phyloP scores from a whole-genome alignment of 35 echinoderm and acorn worm genomes.

The Strongylocentrotus purpuratus region DNA sequence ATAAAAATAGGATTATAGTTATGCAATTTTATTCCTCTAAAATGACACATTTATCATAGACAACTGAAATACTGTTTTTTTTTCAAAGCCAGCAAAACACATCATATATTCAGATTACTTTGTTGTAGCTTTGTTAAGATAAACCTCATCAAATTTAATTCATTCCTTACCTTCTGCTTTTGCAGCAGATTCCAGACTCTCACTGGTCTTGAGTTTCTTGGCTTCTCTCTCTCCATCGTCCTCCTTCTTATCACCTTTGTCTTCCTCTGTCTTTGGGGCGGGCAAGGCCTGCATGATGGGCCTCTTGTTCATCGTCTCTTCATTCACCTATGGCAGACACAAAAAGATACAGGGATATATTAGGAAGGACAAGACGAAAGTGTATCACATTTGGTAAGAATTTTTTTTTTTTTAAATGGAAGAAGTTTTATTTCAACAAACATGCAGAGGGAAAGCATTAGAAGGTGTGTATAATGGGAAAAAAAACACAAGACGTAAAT shows the following conservation, averaged over 20 bases:
- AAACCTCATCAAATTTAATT: background rate
- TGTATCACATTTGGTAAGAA: background rate
- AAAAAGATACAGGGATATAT: background rate
- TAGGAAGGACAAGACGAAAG: background rate
- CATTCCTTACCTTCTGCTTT: constrained; percentile 21
- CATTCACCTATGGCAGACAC: constrained; percentile 64
- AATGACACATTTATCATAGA: background rate
- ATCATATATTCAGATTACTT: too few relatives aligned
- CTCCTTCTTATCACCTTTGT: constrained; percentile 59
- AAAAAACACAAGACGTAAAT: background rate
- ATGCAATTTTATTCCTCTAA: background rate
- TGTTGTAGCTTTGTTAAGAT: too few relatives aligned
- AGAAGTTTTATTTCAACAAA: too few relatives aligned
- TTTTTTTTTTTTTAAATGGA: too few relatives aligned
- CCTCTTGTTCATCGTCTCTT: constrained; percentile 94
- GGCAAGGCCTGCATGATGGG: constrained; percentile 94
- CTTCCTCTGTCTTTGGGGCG: constrained; percentile 54
- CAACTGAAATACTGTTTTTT: too few relatives aligned
- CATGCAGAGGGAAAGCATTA: background rate
- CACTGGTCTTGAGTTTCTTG: constrained; percentile 86
- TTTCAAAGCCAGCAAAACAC: too few relatives aligned
- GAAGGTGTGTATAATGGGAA: background rate
- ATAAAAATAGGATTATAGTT: background rate
- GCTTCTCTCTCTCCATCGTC: constrained; percentile 59
- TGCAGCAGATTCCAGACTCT: background rate